Evolutionary conservation across 2,888 invertebrate species (phyloP).

Genomic region (Diarsia dahlii): DNA sequence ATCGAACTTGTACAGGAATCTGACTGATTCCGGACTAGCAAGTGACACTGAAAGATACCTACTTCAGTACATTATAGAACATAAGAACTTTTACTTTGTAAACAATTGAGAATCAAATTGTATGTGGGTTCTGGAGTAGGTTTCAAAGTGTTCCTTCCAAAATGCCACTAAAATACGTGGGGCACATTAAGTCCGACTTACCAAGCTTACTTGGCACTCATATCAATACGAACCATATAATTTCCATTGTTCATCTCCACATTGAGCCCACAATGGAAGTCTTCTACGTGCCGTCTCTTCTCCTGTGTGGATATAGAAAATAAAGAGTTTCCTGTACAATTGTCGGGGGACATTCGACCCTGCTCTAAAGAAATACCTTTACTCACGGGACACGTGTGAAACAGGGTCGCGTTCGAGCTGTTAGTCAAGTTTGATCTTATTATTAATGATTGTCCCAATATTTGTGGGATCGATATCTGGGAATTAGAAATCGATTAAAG

Average conservation of each 20-base stretch:
- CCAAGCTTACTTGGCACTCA: background rate
- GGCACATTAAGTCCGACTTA: background rate
- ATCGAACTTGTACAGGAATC: background rate
- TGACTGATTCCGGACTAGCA: background rate
- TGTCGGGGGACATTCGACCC: constrained; percentile 78
- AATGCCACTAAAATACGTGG: background rate
- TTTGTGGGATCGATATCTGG: constrained; percentile 16
- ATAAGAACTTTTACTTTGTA: background rate
- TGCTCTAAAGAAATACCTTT: constrained; percentile 79
- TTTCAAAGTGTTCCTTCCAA: background rate
- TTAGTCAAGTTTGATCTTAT: constrained; percentile 59
- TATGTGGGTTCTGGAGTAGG: no score
- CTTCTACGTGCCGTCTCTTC: constrained; percentile 80
- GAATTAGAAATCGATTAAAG: background rate
- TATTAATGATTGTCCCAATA: constrained; percentile 45
- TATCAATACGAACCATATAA: constrained; percentile 55
- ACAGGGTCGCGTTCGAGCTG: constrained; percentile 74
- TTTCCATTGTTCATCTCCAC: constrained; percentile 59
- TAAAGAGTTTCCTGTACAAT: constrained; percentile 88
- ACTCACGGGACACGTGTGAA: constrained; percentile 82
- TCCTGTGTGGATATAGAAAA: constrained; percentile 80
- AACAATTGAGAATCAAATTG: background rate
- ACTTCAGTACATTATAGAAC: background rate
- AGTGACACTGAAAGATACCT: background rate
- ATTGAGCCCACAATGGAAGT: constrained; percentile 61